Evolutionary conservation across 2,888 invertebrate species (phyloP).

Genomic region (Tetragnatha montana): DNA sequence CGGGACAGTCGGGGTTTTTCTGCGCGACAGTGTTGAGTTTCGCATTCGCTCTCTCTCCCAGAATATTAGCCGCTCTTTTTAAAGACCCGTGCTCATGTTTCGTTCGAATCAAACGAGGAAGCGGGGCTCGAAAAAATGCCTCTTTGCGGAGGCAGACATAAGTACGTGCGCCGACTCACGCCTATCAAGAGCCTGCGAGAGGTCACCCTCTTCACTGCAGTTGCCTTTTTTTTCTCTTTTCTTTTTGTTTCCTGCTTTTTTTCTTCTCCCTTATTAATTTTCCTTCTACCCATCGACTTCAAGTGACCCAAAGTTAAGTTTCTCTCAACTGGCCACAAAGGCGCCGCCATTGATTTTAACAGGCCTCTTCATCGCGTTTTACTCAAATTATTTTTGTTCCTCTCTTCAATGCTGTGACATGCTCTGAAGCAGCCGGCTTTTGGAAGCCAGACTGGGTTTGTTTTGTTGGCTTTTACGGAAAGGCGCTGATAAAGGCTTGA

Average conservation of each 20-base stretch:
- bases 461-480: not conserved
- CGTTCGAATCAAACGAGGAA: conserved; percentile 52
- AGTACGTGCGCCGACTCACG: conserved; percentile 67
- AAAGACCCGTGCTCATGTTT: conserved; percentile 11
- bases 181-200: conserved; percentile 59
- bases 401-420: conserved; percentile 18
- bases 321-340: conserved; percentile 50
- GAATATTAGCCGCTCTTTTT: not conserved
- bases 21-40: not conserved
- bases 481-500: conserved; percentile 26
- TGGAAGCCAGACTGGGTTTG: conserved; percentile 12
- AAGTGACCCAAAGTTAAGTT: conserved; percentile 53
- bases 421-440: conserved; percentile 15
- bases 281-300: conserved; percentile 46
- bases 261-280: conserved; percentile 36
- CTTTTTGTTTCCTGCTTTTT: not conserved
- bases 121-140: conserved; percentile 50
- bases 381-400: conserved; percentile 22
- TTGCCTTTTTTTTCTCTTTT: conserved; percentile 23
- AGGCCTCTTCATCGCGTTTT: conserved; percentile 22
- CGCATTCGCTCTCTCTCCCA: not conserved
- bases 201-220: conserved; percentile 53
- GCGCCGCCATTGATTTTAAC: conserved; percentile 46
- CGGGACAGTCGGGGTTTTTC: not conserved
- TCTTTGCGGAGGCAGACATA: conserved; percentile 62